Evolutionary conservation across 2,113 vertebrate genomes (phyloP).

Genomic region (Monopterus albus): DNA sequence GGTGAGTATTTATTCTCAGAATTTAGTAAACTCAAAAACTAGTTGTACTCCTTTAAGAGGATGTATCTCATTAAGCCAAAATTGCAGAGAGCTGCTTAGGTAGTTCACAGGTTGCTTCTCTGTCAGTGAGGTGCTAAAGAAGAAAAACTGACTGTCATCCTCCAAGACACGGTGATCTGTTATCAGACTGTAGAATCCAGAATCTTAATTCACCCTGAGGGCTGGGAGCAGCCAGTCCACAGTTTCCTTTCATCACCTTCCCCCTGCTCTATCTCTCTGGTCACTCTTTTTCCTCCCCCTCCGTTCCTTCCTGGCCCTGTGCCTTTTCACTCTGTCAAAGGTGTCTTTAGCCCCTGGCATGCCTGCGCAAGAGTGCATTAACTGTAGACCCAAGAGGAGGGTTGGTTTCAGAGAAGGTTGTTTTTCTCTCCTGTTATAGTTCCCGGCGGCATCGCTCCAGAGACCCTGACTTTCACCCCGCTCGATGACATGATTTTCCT

Average conservation of each 20-base stretch:
- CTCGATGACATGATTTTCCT: constrained; percentile 97
- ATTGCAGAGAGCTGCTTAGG: background rate
- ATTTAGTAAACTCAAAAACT: background rate
- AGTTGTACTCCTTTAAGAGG: background rate
- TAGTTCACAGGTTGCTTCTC: constrained; percentile 43
- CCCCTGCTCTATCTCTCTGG: constrained; percentile 13
- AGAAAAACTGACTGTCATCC: constrained; percentile 67
- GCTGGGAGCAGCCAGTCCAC: constrained; percentile 20
- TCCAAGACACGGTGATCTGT: constrained; percentile 48
- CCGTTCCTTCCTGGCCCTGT: constrained; percentile 5
- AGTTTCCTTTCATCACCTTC: constrained; percentile 48
- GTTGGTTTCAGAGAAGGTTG: constrained; percentile 59
- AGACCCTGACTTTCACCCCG: constrained; percentile 92
- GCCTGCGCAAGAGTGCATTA: constrained; percentile 49
- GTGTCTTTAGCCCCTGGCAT: constrained; percentile 55
- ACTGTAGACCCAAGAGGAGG: constrained; percentile 25
- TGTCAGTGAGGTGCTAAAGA: constrained; percentile 56
- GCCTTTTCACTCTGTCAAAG: constrained; percentile 44
- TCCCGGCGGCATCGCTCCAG: constrained; percentile 90
- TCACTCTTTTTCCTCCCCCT: background rate
- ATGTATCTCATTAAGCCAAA: constrained; percentile 37
- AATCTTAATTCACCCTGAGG: constrained; percentile 59
- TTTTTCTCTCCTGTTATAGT: constrained; percentile 80
- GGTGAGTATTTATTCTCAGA: background rate
- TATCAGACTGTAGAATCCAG: constrained; percentile 61